Evolutionary conservation across 92 coral and sea anemone genomes (phyloP).

Genomic region (Zoanthus sansibaricus): DNA sequence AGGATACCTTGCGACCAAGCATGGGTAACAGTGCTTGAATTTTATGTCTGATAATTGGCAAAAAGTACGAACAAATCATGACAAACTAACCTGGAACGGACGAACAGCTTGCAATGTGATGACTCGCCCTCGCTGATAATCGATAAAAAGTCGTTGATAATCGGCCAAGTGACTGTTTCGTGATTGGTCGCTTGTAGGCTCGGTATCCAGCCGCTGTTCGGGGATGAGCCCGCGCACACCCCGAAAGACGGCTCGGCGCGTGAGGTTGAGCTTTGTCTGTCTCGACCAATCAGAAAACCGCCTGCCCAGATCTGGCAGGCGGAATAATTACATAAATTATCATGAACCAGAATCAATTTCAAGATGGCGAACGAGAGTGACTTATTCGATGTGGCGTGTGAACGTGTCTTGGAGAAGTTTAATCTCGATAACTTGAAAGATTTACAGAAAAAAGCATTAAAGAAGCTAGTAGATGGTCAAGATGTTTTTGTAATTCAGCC

Average conservation of each 20-base stretch:
- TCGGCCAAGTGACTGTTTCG: background rate
- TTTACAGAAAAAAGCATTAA: slow-evolving; percentile 31
- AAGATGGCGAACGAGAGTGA: slow-evolving; percentile 13
- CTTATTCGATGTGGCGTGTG: background rate
- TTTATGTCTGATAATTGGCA: background rate
- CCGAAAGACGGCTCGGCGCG: slow-evolving; percentile 14
- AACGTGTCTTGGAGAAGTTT: background rate
- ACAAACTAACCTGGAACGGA: slow-evolving; percentile 5
- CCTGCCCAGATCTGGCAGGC: slow-evolving; percentile 26
- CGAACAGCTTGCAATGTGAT: slow-evolving; percentile 6
- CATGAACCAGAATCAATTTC: background rate
- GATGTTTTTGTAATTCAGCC: slow-evolving; percentile 48
- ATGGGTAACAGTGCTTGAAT: slow-evolving; percentile 11
- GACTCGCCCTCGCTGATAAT: background rate
- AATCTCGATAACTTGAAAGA: slow-evolving; percentile 12
- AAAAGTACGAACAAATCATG: slow-evolving; percentile 9
- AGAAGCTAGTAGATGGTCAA: slow-evolving; percentile 20
- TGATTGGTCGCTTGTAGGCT: background rate
- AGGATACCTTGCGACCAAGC: slow-evolving; percentile 6
- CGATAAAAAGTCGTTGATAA: background rate
- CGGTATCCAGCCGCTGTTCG: slow-evolving; percentile 16
- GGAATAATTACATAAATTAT: slow-evolving; percentile 17
- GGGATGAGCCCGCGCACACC: background rate
- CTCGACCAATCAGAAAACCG: slow-evolving; percentile 18
- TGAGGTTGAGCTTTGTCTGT: background rate